These are phyloP conservation scores for Idaea biselata DNA, from an alignment of 2,888 invertebrate species.

Conservation along the genomic window DNA sequence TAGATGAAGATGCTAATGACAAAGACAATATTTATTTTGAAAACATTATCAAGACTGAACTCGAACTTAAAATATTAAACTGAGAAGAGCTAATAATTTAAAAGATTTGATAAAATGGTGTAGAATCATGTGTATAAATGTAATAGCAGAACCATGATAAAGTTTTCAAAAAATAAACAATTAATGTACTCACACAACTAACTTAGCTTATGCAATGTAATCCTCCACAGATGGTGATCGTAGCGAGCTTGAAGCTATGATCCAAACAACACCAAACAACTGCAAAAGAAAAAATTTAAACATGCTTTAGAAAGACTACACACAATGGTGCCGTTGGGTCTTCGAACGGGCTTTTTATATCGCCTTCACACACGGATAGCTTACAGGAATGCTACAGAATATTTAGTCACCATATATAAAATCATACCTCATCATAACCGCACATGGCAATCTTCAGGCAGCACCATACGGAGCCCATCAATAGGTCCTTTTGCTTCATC, in stretches of 20 bases:
- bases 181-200: slow-evolving; percentile 58
- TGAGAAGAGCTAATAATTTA: slow-evolving; percentile 19
- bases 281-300: slow-evolving; percentile 82
- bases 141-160: slow-evolving; percentile 14
- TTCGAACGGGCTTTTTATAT: slow-evolving; percentile 73
- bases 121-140: background rate
- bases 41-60: slow-evolving; percentile 35
- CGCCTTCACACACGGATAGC: slow-evolving; percentile 77
- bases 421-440: slow-evolving; percentile 61
- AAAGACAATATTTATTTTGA: slow-evolving; percentile 29
- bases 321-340: slow-evolving; percentile 59
- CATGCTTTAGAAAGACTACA: slow-evolving; percentile 78
- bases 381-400: slow-evolving; percentile 71
- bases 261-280: slow-evolving; percentile 82
- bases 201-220: slow-evolving; percentile 77
- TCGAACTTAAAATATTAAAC: slow-evolving; percentile 8
- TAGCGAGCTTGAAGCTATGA: slow-evolving; percentile 81
- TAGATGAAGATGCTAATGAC: slow-evolving; percentile 30
- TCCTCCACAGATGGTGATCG: slow-evolving; percentile 81
- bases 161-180: slow-evolving; percentile 23
- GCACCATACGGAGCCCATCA: slow-evolving; percentile 59
- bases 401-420: slow-evolving; percentile 59
- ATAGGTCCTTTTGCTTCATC: slow-evolving; percentile 68
- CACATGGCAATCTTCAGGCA: slow-evolving; percentile 70
- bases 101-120: slow-evolving; percentile 12